phyloP scores from a whole-genome alignment of 2,888 invertebrate species.

The Metalampra italica region DNA sequence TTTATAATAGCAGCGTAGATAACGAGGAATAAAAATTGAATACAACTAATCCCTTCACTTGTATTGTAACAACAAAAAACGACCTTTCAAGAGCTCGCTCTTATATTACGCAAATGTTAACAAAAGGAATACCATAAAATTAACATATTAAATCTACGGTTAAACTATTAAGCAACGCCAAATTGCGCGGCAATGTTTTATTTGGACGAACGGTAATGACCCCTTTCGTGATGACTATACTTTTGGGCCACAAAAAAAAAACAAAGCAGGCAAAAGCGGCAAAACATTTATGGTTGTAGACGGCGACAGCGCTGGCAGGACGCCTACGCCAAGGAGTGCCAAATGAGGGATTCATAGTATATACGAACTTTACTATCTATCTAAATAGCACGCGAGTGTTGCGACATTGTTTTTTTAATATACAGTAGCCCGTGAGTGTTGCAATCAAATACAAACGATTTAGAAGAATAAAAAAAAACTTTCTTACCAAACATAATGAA shows the following conservation, averaged over 20 bases:
- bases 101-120: neutral
- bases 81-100: too few species aligned
- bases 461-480: too few species aligned
- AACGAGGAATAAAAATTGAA: too few species aligned
- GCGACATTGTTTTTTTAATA: conserved; percentile 15
- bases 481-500: neutral
- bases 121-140: neutral
- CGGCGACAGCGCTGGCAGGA: conserved; percentile 30
- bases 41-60: too few species aligned
- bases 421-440: conserved; percentile 22
- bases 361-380: conserved; percentile 13
- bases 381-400: conserved; percentile 23
- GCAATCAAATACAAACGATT: neutral
- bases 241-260: conserved; percentile 3
- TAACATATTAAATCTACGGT: neutral
- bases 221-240: conserved; percentile 27
- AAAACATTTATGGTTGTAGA: conserved; percentile 18
- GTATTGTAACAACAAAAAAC: too few species aligned
- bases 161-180: conserved; percentile 9
- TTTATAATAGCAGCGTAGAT: too few species aligned
- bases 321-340: conserved; percentile 41
- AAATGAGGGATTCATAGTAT: conserved; percentile 31
- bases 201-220: conserved; percentile 22
- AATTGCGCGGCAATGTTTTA: conserved; percentile 8
- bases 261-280: conserved; percentile 15